phyloP scores from a whole-genome alignment of 2,113 vertebrate genomes.

The Hippopotamus amphibius region DNA sequence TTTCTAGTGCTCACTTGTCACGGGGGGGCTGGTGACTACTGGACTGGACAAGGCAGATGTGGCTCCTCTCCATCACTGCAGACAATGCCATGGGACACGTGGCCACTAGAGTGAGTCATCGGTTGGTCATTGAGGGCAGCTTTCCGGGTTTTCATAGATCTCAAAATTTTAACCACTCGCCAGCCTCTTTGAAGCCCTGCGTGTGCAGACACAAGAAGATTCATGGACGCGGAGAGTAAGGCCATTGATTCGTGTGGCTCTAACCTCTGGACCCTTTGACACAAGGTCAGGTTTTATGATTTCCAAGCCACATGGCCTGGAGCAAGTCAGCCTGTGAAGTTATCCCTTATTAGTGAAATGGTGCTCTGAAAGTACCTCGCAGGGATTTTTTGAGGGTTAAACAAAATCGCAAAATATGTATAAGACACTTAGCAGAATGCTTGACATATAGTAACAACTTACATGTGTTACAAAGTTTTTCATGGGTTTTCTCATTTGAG shows the following conservation, averaged over 20 bases:
- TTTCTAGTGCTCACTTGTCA: not conserved
- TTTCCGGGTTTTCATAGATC: slow-evolving; percentile 11
- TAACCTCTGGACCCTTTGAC: slow-evolving; percentile 73
- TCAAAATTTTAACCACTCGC: not conserved
- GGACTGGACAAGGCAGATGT: not conserved
- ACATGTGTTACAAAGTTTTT: not conserved
- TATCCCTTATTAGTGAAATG: not conserved
- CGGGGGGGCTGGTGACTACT: not conserved
- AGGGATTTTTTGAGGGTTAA: not conserved
- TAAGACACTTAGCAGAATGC: not conserved
- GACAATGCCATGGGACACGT: not conserved
- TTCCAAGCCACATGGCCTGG: slow-evolving; percentile 39
- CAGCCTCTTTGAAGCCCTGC: slow-evolving; percentile 27
- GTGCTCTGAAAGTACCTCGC: not conserved
- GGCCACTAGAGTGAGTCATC: slow-evolving; percentile 8
- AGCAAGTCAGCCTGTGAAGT: slow-evolving; percentile 48
- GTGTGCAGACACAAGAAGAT: slow-evolving; percentile 67
- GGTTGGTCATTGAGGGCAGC: not conserved
- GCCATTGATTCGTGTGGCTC: slow-evolving; percentile 66
- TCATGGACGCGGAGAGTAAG: slow-evolving; percentile 56
- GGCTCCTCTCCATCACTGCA: not conserved
- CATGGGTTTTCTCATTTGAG: not conserved
- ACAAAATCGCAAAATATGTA: not conserved
- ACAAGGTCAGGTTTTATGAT: slow-evolving; percentile 46
- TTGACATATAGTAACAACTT: not conserved